phyloP scores from a whole-genome alignment of 2,888 invertebrate genomes.

The Drosophila suboccidentalis region DNA sequence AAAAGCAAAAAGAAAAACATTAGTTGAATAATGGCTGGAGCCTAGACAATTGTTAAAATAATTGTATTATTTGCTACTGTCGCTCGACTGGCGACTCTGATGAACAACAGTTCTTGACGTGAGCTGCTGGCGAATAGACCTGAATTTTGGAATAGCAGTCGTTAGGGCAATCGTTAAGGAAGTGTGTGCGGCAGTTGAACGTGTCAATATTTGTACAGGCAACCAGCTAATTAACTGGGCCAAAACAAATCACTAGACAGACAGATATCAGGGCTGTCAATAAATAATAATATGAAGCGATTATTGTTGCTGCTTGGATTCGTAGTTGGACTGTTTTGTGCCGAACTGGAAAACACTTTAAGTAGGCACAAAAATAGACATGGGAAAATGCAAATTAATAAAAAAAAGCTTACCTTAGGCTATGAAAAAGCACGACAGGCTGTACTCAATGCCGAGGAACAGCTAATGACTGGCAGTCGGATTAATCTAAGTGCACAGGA shows the following conservation, averaged over 20 bases:
- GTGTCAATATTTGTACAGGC: conserved; percentile 64
- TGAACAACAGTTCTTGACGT: conserved; percentile 60
- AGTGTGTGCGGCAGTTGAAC: conserved; percentile 9
- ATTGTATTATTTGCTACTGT: conserved; percentile 36
- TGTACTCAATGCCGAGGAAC: conserved; percentile 81
- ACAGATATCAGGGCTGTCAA: background rate
- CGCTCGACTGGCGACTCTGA: conserved; percentile 3
- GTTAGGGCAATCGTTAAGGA: background rate
- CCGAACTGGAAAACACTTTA: conserved; percentile 25
- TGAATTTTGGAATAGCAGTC: background rate
- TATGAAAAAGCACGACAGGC: conserved; percentile 82
- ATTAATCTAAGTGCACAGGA: conserved; percentile 73
- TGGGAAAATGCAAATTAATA: no score
- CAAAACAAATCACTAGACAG: conserved; percentile 26
- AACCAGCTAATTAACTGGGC: conserved; percentile 44
- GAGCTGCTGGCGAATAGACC: conserved; percentile 40
- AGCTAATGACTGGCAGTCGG: conserved; percentile 81
- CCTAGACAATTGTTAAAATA: conserved; percentile 32
- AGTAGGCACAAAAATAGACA: conserved; percentile 38
- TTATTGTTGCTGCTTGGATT: conserved; percentile 24
- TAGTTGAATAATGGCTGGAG: conserved; percentile 32
- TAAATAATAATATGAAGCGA: conserved; percentile 34
- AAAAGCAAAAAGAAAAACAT: conserved; percentile 31
- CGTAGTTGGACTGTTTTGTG: conserved; percentile 10
- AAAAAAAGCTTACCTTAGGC: conserved; percentile 61